A percentile compares a stretch with the other conserved stretches of the same genome.
These are phyloP conservation scores for Dendrocincla tyrannina DNA, from an alignment of 2,797 vertebrate genomes.

Conservation along the genomic window DNA sequence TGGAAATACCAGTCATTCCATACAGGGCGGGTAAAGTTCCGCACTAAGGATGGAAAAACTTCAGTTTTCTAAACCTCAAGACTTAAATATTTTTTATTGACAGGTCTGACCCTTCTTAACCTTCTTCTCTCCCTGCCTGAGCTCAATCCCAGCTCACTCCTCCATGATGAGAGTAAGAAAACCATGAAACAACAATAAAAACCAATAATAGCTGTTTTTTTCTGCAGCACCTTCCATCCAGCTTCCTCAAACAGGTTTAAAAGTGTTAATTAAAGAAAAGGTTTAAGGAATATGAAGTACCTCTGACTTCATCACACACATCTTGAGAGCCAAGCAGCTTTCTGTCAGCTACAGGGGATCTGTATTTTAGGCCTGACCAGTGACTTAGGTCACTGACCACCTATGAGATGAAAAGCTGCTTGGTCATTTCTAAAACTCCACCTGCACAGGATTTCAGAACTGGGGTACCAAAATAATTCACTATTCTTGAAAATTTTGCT, in stretches of 20 bases:
- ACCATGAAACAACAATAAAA: background rate
- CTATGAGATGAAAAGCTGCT: background rate
- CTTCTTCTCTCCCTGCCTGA: background rate
- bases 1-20: constrained; percentile 53
- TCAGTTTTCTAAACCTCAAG: constrained; percentile 3
- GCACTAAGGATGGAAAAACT: background rate
- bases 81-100: background rate
- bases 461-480: background rate
- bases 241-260: background rate
- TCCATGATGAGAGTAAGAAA: background rate
- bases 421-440: background rate
- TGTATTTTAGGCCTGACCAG: background rate
- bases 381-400: background rate
- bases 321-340: background rate
- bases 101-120: background rate
- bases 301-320: background rate
- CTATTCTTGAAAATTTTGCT: background rate
- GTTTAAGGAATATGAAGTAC: background rate
- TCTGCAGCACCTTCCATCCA: background rate
- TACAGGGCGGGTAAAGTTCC: background rate
- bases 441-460: background rate
- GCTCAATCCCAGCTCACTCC: background rate
- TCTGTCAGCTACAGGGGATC: background rate
- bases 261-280: background rate
- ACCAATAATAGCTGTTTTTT: background rate